Conservation (phyloP, 2,113 vertebrate species). For the Tachycineta bicolor region DNA sequence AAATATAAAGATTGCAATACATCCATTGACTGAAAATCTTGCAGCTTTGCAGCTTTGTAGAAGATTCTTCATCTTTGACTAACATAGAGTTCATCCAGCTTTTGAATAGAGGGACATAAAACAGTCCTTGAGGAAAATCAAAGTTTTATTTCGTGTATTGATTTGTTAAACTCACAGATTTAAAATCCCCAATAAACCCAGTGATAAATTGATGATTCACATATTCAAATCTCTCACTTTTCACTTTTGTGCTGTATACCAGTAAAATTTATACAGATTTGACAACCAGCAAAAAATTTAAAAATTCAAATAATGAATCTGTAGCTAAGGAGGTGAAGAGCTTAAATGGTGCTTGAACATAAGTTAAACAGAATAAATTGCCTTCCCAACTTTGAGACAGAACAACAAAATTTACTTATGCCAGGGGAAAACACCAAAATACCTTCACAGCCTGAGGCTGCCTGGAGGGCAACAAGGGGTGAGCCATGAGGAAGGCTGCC, state of each 20-base stretch:
- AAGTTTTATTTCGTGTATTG: not conserved
- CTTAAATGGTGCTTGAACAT: not conserved
- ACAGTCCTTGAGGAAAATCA: not conserved
- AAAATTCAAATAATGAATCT: not conserved
- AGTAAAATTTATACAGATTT: not conserved
- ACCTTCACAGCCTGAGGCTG: too few species aligned
- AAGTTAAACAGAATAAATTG: not conserved
- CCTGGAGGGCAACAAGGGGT: accelerated
- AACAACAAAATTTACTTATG: not conserved
- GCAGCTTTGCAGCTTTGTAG: not conserved
- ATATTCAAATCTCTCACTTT: not conserved
- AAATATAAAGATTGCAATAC: not conserved
- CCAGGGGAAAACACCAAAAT: not conserved
- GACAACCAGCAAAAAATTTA: not conserved
- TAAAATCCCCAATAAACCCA: not conserved
- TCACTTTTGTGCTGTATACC: not conserved
- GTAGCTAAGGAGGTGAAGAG: not conserved
- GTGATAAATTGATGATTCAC: not conserved
- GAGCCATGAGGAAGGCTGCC: accelerated
- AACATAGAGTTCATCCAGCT: not conserved
- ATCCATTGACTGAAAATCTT: not conserved
- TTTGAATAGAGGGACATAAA: not conserved
- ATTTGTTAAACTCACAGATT: not conserved
- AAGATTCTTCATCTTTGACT: not conserved
- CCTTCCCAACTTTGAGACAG: not conserved